Percentiles rank a stretch among this genome's conserved stretches.
Conservation (phyloP, 2,113 vertebrate genomes). For the Chaetorhynchus papuensis region DNA sequence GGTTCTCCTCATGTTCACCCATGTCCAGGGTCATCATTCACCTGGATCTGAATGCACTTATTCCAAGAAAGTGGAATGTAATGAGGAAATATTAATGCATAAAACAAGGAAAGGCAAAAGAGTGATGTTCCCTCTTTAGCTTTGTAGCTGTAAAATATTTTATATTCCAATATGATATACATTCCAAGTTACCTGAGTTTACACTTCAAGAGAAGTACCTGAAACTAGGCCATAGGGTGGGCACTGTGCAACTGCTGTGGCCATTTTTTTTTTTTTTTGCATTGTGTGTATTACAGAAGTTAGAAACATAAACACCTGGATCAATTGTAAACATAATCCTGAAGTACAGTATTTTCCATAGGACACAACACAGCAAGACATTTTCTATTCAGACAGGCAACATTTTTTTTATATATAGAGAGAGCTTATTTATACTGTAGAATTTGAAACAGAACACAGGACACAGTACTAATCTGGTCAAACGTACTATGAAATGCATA, state of each 20-base stretch:
- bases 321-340: constrained; percentile 89
- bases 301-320: constrained; percentile 83
- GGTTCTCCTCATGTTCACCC: constrained; percentile 75
- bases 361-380: constrained; percentile 86
- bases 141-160: constrained; percentile 76
- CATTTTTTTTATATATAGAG: constrained; percentile 74
- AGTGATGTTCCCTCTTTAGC: constrained; percentile 78
- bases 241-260: constrained; percentile 83
- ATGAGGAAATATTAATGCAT: constrained; percentile 78
- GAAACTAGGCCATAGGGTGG: constrained; percentile 83
- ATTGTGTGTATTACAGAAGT: constrained; percentile 80
- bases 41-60: constrained; percentile 72
- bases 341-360: constrained; percentile 82
- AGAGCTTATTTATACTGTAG: constrained; percentile 96
- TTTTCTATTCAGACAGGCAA: constrained; percentile 85
- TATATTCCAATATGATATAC: constrained; percentile 82
- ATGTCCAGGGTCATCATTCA: constrained; percentile 56
- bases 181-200: constrained; percentile 98
- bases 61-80: constrained; percentile 80
- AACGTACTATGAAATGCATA: constrained; percentile 88
- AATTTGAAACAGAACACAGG: constrained; percentile 85
- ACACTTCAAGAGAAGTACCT: constrained; percentile 90
- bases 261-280: constrained; percentile 74
- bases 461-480: constrained; percentile 85
- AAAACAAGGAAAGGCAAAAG: constrained; percentile 83